These are phyloP conservation scores for Drosophila nigricruria DNA, from an alignment of 2,888 invertebrate species.

Conservation along the genomic window DNA sequence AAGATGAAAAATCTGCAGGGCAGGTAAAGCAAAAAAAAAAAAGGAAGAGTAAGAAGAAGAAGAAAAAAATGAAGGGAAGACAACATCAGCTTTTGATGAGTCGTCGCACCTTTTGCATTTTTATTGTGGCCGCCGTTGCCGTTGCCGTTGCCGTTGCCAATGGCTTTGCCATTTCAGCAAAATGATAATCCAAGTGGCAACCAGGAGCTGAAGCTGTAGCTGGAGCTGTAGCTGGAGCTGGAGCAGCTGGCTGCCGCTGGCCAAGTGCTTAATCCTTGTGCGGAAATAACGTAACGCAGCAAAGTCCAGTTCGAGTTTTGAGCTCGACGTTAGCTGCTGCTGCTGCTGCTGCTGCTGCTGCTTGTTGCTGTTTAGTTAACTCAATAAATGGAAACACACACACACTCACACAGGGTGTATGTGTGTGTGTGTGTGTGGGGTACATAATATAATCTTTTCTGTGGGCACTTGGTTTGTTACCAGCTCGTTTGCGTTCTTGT, in stretches of 20 bases:
- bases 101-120: conserved; percentile 67
- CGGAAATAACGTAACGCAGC: conserved; percentile 68
- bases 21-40: background rate
- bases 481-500: conserved; percentile 46
- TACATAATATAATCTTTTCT: conserved; percentile 65
- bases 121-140: conserved; percentile 54
- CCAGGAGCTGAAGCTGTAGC: conserved; percentile 7
- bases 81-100: conserved; percentile 46
- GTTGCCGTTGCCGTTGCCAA: conserved; percentile 20
- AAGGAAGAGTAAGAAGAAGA: background rate
- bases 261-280: conserved; percentile 70
- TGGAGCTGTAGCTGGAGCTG: conserved; percentile 3
- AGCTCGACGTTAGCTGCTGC: conserved; percentile 7
- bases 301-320: conserved; percentile 41
- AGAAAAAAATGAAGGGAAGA: conserved; percentile 23
- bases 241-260: conserved; percentile 40
- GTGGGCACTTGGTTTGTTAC: conserved; percentile 25
- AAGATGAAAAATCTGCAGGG: conserved; percentile 64
- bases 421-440: conserved; percentile 7
- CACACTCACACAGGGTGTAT: background rate
- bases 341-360: conserved; percentile 16
- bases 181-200: conserved; percentile 46
- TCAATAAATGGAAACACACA: conserved; percentile 71
- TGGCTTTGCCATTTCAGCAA: conserved; percentile 56
- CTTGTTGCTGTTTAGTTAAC: conserved; percentile 72